A percentile compares a stretch with the other conserved stretches of the same genome.
Evolutionary conservation across 2,113 vertebrate genomes (phyloP).

Genomic region (Campylorhamphus procurvoides): DNA sequence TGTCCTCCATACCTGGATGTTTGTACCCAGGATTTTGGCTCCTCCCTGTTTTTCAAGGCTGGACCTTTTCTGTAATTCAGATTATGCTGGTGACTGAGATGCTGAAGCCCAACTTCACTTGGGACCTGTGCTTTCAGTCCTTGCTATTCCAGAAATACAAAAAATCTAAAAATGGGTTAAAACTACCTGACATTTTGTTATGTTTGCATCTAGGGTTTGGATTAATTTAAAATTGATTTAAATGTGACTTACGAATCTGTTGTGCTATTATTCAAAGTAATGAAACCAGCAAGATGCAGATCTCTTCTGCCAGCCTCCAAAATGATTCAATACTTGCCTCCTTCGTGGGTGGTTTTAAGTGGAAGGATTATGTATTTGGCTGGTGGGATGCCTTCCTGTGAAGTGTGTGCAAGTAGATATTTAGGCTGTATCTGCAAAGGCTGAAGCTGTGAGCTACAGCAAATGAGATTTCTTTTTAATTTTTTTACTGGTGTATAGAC

Average conservation of each 20-base stretch:
- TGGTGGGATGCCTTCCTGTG: constrained; percentile 40
- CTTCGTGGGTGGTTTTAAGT: constrained; percentile 3
- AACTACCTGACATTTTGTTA: background rate
- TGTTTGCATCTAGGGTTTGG: background rate
- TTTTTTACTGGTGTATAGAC: background rate
- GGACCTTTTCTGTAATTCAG: background rate
- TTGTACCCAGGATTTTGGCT: background rate
- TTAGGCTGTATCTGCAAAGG: background rate
- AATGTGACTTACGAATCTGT: background rate
- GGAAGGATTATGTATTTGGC: background rate
- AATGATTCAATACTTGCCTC: background rate
- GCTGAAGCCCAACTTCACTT: background rate
- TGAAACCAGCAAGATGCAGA: constrained; percentile 8
- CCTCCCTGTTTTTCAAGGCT: background rate
- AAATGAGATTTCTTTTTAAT: background rate
- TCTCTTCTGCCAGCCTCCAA: background rate
- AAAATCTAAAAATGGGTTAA: background rate
- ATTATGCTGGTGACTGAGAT: background rate
- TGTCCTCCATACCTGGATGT: background rate
- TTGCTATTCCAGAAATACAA: background rate
- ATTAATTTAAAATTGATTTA: background rate
- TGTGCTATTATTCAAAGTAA: constrained; percentile 5
- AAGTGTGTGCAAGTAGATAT: background rate
- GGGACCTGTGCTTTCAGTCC: background rate
- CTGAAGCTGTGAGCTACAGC: constrained; percentile 11